Evolutionary conservation across 2,888 invertebrate species (phyloP).

Genomic region (Miltochrista miniata): DNA sequence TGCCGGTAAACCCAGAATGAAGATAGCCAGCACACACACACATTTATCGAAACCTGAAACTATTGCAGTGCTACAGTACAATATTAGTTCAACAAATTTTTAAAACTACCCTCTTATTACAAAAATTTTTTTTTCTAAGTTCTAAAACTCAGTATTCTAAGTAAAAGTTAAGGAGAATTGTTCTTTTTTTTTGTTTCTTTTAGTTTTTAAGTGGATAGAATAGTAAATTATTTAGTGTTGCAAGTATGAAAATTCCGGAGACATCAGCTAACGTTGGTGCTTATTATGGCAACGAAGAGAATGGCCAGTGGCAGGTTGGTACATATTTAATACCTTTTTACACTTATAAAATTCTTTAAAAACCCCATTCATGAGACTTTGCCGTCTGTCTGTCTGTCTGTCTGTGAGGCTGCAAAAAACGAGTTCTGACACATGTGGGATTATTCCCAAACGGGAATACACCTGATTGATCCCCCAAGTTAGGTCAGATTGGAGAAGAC

Average conservation of each 20-base stretch:
- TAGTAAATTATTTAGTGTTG: conserved; percentile 30
- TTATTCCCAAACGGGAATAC: no score
- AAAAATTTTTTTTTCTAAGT: conserved; percentile 18
- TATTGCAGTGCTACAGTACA: conserved; percentile 45
- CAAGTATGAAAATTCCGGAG: conserved; percentile 79
- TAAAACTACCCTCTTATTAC: conserved; percentile 12
- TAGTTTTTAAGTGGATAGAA: conserved; percentile 43
- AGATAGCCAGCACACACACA: conserved; percentile 49
- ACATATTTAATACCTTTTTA: no score
- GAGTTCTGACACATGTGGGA: no score
- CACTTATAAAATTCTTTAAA: no score
- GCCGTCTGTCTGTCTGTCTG: no score
- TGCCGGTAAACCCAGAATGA: conserved; percentile 66
- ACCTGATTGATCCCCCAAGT: no score
- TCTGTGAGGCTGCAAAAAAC: no score
- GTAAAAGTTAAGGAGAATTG: conserved; percentile 19
- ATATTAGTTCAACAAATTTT: conserved; percentile 23
- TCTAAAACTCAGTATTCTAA: conserved; percentile 23
- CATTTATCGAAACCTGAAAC: conserved; percentile 44
- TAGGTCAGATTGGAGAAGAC: no score
- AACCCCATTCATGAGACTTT: no score
- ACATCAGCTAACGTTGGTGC: conserved; percentile 70
- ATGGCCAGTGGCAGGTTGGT: conserved; percentile 77
- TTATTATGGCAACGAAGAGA: conserved; percentile 76
- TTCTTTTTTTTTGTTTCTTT: conserved; percentile 13